These are phyloP conservation scores for Trichechus manatus DNA, from an alignment of 2,113 vertebrate species.

Conservation along the genomic window DNA sequence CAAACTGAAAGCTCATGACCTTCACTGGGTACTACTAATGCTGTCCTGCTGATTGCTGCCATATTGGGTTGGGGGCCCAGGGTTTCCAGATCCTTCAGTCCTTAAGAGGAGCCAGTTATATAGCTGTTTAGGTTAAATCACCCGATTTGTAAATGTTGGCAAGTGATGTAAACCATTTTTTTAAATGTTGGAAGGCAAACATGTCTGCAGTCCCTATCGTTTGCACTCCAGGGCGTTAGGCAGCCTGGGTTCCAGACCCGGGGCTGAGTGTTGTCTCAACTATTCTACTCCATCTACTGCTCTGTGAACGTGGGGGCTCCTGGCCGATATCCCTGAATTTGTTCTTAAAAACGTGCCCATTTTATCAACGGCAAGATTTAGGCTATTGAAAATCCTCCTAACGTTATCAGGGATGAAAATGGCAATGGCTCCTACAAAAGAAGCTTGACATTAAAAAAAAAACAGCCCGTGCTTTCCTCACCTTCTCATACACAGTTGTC, in stretches of 20 bases:
- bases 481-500: too few species aligned
- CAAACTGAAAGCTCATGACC: not conserved
- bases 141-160: not conserved
- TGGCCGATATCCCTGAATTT: not conserved
- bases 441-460: not conserved
- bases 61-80: not conserved
- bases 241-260: not conserved
- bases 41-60: not conserved
- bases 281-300: not conserved
- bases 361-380: not conserved
- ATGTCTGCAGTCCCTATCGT: not conserved
- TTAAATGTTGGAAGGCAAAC: not conserved
- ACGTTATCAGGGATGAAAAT: not conserved
- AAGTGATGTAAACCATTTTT: conserved; percentile 34
- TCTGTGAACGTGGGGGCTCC: not conserved
- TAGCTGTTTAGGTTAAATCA: not conserved
- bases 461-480: not conserved
- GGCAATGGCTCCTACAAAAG: not conserved
- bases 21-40: not conserved
- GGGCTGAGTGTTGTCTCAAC: not conserved
- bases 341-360: conserved; percentile 16
- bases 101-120: not conserved
- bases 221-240: not conserved
- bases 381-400: not conserved
- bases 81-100: not conserved